Evolutionary conservation across 2,113 vertebrate genomes (phyloP).

Genomic region (Cygnus atratus): DNA sequence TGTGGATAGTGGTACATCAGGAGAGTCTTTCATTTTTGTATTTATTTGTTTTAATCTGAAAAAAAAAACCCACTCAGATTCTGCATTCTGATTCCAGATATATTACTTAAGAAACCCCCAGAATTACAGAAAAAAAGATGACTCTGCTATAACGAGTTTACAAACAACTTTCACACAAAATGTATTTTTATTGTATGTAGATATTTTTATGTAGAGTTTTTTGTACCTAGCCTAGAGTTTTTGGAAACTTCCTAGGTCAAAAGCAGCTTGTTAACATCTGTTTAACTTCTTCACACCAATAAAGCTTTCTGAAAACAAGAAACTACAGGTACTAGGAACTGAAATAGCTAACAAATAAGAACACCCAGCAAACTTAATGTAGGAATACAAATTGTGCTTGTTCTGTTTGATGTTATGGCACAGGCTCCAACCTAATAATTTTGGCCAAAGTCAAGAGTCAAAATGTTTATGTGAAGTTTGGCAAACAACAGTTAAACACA

Average conservation of each 20-base stretch:
- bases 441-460: not conserved
- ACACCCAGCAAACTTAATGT: not conserved
- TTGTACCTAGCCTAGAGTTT: not conserved
- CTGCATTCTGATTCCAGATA: not conserved
- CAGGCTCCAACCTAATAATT: not conserved
- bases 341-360: not conserved
- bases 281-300: not conserved
- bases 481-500: not conserved
- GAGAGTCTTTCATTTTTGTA: not conserved
- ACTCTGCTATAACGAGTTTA: not conserved
- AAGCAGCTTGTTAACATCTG: not conserved
- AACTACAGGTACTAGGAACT: not conserved
- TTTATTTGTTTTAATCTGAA: not conserved
- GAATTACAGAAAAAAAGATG: not conserved
- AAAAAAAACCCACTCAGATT: not conserved
- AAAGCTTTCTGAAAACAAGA: not conserved
- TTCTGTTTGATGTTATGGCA: not conserved
- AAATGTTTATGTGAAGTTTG: not conserved
- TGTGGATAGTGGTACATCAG: not conserved
- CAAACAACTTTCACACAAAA: not conserved
- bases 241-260: not conserved
- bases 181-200: not conserved
- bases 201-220: not conserved
- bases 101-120: not conserved
- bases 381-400: not conserved